Evolutionary conservation across 1,140 invertebrate genomes (phyloP).

Genomic region (Zaprionus gabonicus): DNA sequence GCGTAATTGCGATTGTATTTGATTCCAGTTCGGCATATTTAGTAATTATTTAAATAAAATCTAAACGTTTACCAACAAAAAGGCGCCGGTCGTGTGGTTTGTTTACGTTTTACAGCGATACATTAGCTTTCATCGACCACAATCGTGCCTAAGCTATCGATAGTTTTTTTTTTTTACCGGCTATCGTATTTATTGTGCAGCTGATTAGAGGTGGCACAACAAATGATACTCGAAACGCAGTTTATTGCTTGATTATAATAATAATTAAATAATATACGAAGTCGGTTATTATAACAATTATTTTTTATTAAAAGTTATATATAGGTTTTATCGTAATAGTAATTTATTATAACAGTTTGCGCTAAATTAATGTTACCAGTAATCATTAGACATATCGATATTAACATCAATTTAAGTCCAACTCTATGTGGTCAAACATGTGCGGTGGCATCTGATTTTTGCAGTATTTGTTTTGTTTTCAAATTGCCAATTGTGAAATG

Average conservation of each 20-base stretch:
- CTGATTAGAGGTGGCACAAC: not conserved
- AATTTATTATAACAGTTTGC: not conserved
- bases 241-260: not conserved
- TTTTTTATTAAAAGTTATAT: not conserved
- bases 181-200: conserved; percentile 14
- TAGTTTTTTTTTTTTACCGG: conserved; percentile 20
- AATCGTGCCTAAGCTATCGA: conserved; percentile 31
- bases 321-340: not conserved
- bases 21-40: conserved; percentile 94
- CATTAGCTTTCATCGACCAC: conserved; percentile 6
- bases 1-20: conserved; percentile 95
- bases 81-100: conserved; percentile 44
- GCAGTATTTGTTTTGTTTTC: conserved; percentile 14
- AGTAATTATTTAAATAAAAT: conserved; percentile 15
- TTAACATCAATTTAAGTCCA: not conserved
- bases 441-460: not conserved
- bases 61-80: conserved; percentile 42
- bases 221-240: not conserved
- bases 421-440: not conserved
- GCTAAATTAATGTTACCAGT: not conserved
- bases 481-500: not conserved
- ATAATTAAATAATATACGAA: not conserved
- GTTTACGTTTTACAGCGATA: conserved; percentile 64
- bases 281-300: not conserved
- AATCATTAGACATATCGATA: not conserved